These are phyloP conservation scores for Drusus annulatus DNA, from an alignment of 1,140 invertebrate species.

Conservation along the genomic window DNA sequence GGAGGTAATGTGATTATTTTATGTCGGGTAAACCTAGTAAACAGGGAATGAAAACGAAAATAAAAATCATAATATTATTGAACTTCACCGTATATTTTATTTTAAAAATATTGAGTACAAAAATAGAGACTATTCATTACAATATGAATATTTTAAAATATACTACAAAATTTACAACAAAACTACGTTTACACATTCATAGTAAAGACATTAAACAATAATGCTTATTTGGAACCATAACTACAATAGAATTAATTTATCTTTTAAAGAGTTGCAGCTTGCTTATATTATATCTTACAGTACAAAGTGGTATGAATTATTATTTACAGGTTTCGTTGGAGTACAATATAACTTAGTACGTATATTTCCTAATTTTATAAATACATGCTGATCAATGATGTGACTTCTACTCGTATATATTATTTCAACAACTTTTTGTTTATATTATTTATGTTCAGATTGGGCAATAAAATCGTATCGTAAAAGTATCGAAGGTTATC, in stretches of 20 bases:
- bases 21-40: neutral
- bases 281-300: neutral
- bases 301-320: no score
- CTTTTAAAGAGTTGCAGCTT: neutral
- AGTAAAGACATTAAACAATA: neutral
- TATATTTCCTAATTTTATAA: no score
- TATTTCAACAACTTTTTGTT: no score
- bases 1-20: neutral
- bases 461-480: no score
- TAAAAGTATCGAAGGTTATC: no score
- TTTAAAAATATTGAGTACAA: slow-evolving; percentile 16
- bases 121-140: neutral
- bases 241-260: neutral
- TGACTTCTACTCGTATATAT: no score
- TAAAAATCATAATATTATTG: neutral
- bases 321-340: no score
- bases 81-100: slow-evolving; percentile 28
- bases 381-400: no score
- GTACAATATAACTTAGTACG: no score
- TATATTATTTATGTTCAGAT: no score
- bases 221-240: neutral
- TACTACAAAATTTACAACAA: slow-evolving; percentile 1
- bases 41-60: neutral
- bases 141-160: neutral
- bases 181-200: slow-evolving; percentile 3